These are phyloP conservation scores for Prunella himalayana DNA, from an alignment of 2,113 vertebrate genomes.

Conservation along the genomic window DNA sequence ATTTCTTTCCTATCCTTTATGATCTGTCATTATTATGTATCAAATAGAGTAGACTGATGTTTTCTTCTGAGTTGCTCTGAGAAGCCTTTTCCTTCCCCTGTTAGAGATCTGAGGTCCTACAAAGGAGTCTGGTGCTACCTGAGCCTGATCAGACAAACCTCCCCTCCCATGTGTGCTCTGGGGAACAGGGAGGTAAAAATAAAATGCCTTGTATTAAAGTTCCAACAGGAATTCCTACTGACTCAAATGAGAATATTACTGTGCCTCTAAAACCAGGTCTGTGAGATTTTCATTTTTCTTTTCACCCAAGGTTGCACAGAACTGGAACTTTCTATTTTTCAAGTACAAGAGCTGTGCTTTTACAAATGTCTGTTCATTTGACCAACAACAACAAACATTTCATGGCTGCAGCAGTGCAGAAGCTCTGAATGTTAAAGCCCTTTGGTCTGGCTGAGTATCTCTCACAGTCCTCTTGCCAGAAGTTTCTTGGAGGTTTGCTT, in stretches of 20 bases:
- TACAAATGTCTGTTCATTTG: background rate
- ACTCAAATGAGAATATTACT: background rate
- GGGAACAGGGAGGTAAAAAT: conserved; percentile 16
- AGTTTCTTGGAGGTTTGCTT: conserved; percentile 38
- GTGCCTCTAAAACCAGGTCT: background rate
- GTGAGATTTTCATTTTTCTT: background rate
- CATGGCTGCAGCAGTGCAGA: background rate
- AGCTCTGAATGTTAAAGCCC: conserved; percentile 3
- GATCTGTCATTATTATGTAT: background rate
- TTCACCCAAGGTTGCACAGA: background rate
- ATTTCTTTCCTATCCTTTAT: background rate
- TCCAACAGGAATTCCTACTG: background rate
- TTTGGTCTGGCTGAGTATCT: background rate
- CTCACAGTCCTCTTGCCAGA: conserved; percentile 16
- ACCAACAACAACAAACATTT: background rate
- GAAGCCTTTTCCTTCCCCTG: background rate
- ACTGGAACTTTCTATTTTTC: background rate
- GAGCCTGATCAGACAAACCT: background rate
- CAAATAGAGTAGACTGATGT: background rate
- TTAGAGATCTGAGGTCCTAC: background rate
- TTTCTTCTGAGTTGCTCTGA: background rate
- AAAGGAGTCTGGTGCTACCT: background rate
- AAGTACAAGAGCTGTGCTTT: background rate
- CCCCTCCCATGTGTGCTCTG: background rate
- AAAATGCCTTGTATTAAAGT: background rate